Conservation (phyloP, 2,888 invertebrate species). For the Heliconius hortense region DNA sequence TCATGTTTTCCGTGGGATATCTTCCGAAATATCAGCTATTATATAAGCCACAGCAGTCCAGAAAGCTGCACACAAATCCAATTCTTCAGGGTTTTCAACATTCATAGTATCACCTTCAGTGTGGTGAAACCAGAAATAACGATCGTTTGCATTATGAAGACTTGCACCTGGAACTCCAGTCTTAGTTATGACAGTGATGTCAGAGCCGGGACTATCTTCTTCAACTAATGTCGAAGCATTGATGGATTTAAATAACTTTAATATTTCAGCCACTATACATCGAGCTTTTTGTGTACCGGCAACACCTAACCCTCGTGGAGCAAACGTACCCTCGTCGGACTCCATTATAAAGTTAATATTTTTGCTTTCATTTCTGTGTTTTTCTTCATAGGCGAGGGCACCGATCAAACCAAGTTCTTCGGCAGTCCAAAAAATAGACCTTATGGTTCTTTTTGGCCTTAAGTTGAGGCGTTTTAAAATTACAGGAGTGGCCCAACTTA, state of each 20-base stretch:
- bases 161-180: slow-evolving; percentile 88
- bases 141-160: slow-evolving; percentile 85
- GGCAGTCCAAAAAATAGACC: slow-evolving; percentile 90
- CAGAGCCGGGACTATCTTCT: slow-evolving; percentile 84
- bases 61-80: slow-evolving; percentile 89
- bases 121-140: slow-evolving; percentile 90
- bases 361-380: slow-evolving; percentile 79
- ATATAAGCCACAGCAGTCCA: slow-evolving; percentile 90
- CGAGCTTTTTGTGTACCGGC: slow-evolving; percentile 83
- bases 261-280: slow-evolving; percentile 84
- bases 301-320: slow-evolving; percentile 86
- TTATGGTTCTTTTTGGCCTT: slow-evolving; percentile 86
- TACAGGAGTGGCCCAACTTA: slow-evolving; percentile 88
- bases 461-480: slow-evolving; percentile 84
- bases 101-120: slow-evolving; percentile 90
- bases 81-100: slow-evolving; percentile 84
- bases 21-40: slow-evolving; percentile 87
- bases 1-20: slow-evolving; percentile 80
- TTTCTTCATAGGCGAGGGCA: slow-evolving; percentile 83
- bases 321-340: slow-evolving; percentile 92
- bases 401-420: slow-evolving; percentile 90
- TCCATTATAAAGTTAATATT: slow-evolving; percentile 91
- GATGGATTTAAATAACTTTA: slow-evolving; percentile 85
- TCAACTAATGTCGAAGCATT: slow-evolving; percentile 84
- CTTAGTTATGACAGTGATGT: slow-evolving; percentile 84